These are phyloP conservation scores for Caenorhabditis japonica DNA, from an alignment of 2,888 invertebrate species.

Conservation along the genomic window DNA sequence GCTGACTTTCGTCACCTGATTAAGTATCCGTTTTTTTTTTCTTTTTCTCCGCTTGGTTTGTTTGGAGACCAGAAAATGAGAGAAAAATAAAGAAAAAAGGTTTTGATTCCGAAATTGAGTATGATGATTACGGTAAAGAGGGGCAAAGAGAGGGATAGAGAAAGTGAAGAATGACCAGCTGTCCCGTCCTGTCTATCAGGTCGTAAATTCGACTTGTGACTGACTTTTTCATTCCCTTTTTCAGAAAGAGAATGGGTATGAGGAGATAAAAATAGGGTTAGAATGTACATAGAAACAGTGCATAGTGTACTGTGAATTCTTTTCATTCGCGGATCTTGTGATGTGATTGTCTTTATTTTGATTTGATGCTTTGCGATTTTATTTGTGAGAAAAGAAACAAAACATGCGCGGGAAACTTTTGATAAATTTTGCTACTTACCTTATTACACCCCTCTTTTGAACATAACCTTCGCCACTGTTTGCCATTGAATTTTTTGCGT, in stretches of 20 bases:
- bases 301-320: slow-evolving; percentile 42
- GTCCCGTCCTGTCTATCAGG: slow-evolving; percentile 4
- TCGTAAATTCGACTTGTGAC: slow-evolving; percentile 43
- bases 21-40: slow-evolving; percentile 43
- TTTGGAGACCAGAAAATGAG: no score
- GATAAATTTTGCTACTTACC: slow-evolving; percentile 46
- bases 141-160: no score
- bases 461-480: slow-evolving; percentile 97
- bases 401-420: not conserved
- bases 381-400: slow-evolving; percentile 2
- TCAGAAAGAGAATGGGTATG: not conserved
- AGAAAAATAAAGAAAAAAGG: no score
- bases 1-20: slow-evolving; percentile 42
- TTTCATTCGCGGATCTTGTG: slow-evolving; percentile 46
- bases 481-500: slow-evolving; percentile 98
- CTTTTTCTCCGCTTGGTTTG: slow-evolving; percentile 9
- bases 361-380: no score
- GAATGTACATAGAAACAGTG: no score
- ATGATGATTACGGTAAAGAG: slow-evolving; percentile 10
- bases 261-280: no score
- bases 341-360: no score
- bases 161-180: slow-evolving; percentile 27
- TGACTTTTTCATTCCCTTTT: slow-evolving; percentile 21
- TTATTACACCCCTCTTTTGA: slow-evolving; percentile 85
- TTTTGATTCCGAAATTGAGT: slow-evolving; percentile 15